These are phyloP conservation scores for Lissocephala sabroskyi DNA, from an alignment of 2,888 invertebrate species.

Conservation along the genomic window DNA sequence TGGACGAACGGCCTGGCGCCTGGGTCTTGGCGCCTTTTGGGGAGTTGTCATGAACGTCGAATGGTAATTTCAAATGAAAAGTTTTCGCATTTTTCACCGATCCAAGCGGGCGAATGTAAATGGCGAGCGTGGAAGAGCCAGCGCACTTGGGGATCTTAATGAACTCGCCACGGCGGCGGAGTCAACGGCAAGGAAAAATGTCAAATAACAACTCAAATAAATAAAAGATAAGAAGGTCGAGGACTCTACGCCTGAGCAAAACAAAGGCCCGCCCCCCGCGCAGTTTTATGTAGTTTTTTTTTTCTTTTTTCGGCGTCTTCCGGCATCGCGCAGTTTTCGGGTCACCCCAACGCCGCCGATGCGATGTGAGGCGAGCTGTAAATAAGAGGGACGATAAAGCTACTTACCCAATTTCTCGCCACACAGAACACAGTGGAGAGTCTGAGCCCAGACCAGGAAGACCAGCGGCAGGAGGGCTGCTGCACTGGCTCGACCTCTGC, in stretches of 20 bases:
- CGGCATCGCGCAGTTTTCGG: conserved; percentile 2
- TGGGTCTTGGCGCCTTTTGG: no score
- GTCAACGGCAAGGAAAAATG: conserved; percentile 54
- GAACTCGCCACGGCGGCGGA: conserved; percentile 27
- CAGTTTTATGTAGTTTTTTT: neutral
- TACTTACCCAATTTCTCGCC: conserved; percentile 68
- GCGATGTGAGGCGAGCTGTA: conserved; percentile 43
- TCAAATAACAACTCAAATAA: conserved; percentile 50
- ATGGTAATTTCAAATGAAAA: conserved; percentile 39
- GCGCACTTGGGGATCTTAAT: conserved; percentile 26
- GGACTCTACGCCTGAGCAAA: conserved; percentile 7
- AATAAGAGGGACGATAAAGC: conserved; percentile 45
- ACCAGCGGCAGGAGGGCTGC: conserved; percentile 34
- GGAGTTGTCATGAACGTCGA: conserved; percentile 8
- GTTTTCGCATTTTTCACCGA: conserved; percentile 51
- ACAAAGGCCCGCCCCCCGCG: conserved; percentile 26
- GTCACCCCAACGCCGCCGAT: conserved; percentile 5
- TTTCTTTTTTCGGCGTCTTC: conserved; percentile 19
- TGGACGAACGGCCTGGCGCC: no score
- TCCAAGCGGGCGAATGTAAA: conserved; percentile 45
- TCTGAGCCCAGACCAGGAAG: conserved; percentile 46
- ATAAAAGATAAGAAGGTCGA: conserved; percentile 42
- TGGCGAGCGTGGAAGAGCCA: conserved; percentile 8
- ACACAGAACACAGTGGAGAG: conserved; percentile 47
- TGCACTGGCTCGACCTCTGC: conserved; percentile 11